phyloP scores from a whole-genome alignment of 2,797 vertebrate species.

The Leucoraja ocellata region DNA sequence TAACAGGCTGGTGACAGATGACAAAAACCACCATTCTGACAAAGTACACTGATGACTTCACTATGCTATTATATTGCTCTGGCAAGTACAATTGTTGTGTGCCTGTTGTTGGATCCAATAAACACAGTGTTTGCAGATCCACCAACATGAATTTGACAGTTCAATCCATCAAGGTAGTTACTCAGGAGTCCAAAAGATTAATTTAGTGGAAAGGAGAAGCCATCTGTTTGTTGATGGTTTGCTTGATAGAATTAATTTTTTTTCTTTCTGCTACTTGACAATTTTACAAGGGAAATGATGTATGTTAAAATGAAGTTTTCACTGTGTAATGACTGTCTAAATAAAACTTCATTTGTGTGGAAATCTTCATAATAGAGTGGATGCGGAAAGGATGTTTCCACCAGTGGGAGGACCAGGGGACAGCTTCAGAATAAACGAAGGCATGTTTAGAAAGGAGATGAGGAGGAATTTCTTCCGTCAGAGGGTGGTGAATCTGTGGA shows the following conservation, averaged over 20 bases:
- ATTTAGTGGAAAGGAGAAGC: not conserved
- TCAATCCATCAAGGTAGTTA: not conserved
- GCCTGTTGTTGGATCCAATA: not conserved
- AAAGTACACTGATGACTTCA: not conserved
- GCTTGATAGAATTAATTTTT: not conserved
- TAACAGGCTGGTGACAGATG: not conserved
- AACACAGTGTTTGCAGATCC: not conserved
- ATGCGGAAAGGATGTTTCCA: no score
- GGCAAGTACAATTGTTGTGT: not conserved
- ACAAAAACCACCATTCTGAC: not conserved
- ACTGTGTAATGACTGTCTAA: not conserved
- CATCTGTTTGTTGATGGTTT: not conserved
- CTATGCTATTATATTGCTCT: not conserved
- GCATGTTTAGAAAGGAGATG: no score
- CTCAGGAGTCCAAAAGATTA: not conserved
- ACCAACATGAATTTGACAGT: not conserved
- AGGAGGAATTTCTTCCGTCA: no score
- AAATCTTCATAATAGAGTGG: no score
- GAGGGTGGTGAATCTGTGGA: no score
- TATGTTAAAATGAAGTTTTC: not conserved
- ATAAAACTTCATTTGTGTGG: not conserved
- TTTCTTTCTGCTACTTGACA: not conserved
- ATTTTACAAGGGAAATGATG: not conserved
- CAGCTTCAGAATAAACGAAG: no score
- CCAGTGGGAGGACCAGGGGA: no score